Conservation (phyloP, 1,140 invertebrate species). For the Lutraria rhynchaena region DNA sequence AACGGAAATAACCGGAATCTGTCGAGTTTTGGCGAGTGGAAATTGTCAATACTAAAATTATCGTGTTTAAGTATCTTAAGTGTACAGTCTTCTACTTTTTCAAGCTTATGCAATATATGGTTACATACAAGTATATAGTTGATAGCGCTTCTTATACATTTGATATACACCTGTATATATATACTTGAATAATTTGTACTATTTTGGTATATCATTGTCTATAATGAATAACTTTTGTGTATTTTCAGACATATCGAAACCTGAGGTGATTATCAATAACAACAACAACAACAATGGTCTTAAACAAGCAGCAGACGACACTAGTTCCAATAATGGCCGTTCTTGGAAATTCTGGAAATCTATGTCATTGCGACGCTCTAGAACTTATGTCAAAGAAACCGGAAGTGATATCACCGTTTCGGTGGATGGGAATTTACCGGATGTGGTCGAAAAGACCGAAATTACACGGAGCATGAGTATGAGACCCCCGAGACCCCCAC, state of each 20-base stretch:
- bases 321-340: neutral
- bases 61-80: too few relatives aligned
- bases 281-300: constrained; percentile 49
- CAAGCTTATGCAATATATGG: too few relatives aligned
- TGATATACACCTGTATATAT: too few relatives aligned
- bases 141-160: too few relatives aligned
- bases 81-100: too few relatives aligned
- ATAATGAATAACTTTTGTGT: neutral
- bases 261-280: constrained; percentile 6
- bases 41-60: too few relatives aligned
- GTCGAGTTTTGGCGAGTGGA: too few relatives aligned
- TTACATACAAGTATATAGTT: too few relatives aligned
- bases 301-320: constrained; percentile 2
- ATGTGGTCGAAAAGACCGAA: constrained; percentile 66
- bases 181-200: too few relatives aligned
- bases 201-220: too few relatives aligned
- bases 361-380: constrained; percentile 44
- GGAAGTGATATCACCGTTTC: neutral
- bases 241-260: constrained; percentile 44
- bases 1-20: too few relatives aligned
- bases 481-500: constrained; percentile 76
- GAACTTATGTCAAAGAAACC: neutral
- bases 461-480: constrained; percentile 67
- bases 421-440: constrained; percentile 55
- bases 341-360: constrained; percentile 58